Base-by-base conservation (phyloP, 1,140 invertebrate genomes). In the Varroa destructor region DNA sequence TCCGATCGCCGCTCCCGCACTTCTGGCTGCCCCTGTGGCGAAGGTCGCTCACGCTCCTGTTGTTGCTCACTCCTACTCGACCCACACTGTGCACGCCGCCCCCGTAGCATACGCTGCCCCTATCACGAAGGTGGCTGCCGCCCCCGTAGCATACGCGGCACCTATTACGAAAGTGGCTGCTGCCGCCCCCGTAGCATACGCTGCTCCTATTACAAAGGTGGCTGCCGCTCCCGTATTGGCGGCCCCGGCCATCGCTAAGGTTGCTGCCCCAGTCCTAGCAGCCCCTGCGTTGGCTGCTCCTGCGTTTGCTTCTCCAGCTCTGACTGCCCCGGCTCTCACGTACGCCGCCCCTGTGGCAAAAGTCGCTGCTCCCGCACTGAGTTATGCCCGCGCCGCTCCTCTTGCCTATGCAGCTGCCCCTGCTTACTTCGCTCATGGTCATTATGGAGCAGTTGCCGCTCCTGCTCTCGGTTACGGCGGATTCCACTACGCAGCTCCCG, bases 401-500 rank as follows among this genome's bases (percentile, higher is more conserved):
- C 61, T 67, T 8, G 61, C 61, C 12, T 67, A 67, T 46, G 61
- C 61, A 4, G 40, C 40, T 46, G 61, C 61, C 40, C 61, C 61
- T 8, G 40, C 46, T 2, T 12, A 40, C n/a, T 67, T 43, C 37
- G 61, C 61, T 46, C 61, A 67, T 37, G 12, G 40, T 40, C 40
- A 40, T 8, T 67, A 25, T 37, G 61, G 61, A 36, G 37, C 14
- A 5, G 61, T 46, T 12, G 61, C 61, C 2, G 61, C 61, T 37
- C 61, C 61, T 2, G 61, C 61, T 67, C 61, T 67, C 36, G 61
- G 12, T 8, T 67, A 67, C 61, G 61, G 61, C 40, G 61, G 61
- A 67, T 67, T 67, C 61, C 61, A 67, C 36, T 67, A 67, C 61
- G 61, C 12, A 14, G 61, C 61, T 10, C 61, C 61, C 12, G 61